Conservation (phyloP, 2,888 invertebrate species). For the Ochropleura leucogaster region DNA sequence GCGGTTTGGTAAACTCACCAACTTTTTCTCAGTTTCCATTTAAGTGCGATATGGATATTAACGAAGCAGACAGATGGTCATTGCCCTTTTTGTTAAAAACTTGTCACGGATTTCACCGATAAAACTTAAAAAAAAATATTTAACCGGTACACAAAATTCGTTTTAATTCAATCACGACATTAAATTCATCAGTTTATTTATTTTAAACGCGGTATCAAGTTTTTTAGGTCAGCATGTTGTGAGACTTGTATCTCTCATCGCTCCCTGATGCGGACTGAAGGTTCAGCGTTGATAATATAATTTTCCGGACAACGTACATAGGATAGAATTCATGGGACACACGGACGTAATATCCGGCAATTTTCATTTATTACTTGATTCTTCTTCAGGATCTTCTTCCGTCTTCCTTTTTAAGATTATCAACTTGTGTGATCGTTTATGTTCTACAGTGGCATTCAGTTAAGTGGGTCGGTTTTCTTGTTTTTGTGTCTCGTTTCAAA, state of each 20-base stretch:
- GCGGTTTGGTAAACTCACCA: slow-evolving; percentile 55
- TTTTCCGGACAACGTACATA: slow-evolving; percentile 20
- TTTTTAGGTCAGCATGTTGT: slow-evolving; percentile 41
- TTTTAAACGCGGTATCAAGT: slow-evolving; percentile 48
- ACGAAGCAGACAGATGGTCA: neutral
- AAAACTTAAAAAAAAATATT: neutral
- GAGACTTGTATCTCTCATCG: slow-evolving; percentile 60
- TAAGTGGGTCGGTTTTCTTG: neutral
- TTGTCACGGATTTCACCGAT: neutral
- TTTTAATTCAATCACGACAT: slow-evolving; percentile 26
- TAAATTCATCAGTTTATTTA: slow-evolving; percentile 23
- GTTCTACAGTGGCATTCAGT: neutral
- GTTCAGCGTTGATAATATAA: slow-evolving; percentile 41
- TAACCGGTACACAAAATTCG: neutral
- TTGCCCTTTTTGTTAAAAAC: neutral
- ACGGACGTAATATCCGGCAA: slow-evolving; percentile 35
- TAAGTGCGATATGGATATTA: neutral
- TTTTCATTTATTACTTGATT: slow-evolving; percentile 27
- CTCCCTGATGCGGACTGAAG: slow-evolving; percentile 64
- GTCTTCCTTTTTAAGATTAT: slow-evolving; percentile 13
- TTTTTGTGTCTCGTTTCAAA: slow-evolving; percentile 18
- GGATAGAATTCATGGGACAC: slow-evolving; percentile 16
- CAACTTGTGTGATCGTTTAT: neutral
- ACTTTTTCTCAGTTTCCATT: slow-evolving; percentile 26
- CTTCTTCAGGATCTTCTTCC: slow-evolving; percentile 17